Evolutionary conservation across 2,797 vertebrate species (phyloP).

Genomic region (Hapalemur alaotrensis): DNA sequence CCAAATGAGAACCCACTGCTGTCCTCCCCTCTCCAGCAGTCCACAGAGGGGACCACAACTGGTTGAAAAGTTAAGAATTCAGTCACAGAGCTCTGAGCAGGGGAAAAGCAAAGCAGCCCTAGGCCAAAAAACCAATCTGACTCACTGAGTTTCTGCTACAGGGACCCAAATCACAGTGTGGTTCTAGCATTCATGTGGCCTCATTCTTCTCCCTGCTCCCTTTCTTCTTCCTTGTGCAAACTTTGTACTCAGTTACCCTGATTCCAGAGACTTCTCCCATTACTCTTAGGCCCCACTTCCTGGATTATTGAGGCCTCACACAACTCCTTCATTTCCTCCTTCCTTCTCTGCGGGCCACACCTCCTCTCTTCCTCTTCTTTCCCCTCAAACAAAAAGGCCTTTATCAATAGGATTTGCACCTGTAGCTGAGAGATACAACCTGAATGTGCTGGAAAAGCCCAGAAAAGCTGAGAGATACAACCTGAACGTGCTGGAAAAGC

Average conservation of each 20-base stretch:
- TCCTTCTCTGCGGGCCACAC: background rate
- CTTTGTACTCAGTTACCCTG: background rate
- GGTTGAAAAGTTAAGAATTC: background rate
- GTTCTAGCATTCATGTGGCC: accelerated
- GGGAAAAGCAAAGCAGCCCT: background rate
- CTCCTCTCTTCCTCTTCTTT: background rate
- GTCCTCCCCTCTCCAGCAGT: background rate
- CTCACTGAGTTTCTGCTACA: background rate
- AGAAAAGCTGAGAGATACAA: background rate
- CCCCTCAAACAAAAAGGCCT: background rate
- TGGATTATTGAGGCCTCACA: background rate
- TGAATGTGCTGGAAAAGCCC: background rate
- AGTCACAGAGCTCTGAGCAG: background rate
- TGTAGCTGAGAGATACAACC: background rate
- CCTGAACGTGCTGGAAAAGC: background rate
- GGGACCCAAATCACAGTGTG: background rate
- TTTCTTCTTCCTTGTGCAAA: background rate
- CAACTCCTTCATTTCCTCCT: background rate
- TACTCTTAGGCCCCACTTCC: background rate
- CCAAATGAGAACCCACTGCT: background rate
- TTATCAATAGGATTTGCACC: background rate
- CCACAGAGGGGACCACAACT: background rate
- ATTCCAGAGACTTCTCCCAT: background rate
- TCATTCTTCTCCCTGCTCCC: background rate
- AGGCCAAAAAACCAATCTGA: background rate